Base-by-base conservation (phyloP, 23 tunicate genomes). In the Styela clava region DNA sequence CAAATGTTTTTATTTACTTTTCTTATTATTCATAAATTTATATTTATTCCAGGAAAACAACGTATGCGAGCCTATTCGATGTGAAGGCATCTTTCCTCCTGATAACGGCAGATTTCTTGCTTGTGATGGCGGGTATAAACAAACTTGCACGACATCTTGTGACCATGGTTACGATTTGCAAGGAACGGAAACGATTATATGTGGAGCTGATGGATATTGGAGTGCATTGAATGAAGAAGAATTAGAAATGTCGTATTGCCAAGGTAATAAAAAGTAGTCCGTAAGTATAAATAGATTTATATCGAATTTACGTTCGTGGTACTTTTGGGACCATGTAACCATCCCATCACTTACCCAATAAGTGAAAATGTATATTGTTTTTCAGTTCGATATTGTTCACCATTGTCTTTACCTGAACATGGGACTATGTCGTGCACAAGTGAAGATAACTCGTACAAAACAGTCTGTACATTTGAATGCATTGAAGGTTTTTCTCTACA, bases 381-480 rank as follows among this genome's bases (percentile, higher is more conserved):
- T 74, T 9, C 85, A 88, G 97, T 91, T 62, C 97, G 97, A 16
- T 78, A 85, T 63, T 91, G 97, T 69, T 73, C 83, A 2, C 69
- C 82, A 37, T 70, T 91, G 44, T 31, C 68, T 30, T 33, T 26
- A 35, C 88, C 86, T 2, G 28, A 24, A 32, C 74, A 83, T 23
- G 90, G 84, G 30, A 21, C 37, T 2, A n/a, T 85, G 74, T 64
- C 73, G 25, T 91, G 97, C 82, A 82, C 73, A 35, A 85, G 28
- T 7, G 70, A 31, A 28, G 90, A 86, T 61, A 70, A 23, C 19
- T 82, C 90, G 27, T 91, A 82, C 63, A 64, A 72, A 78, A 91
- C 97, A 22, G 34, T 69, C 22, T 91, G 97, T 68, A n/a, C 35
- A 1, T 35, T 74, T 62, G 19, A 52, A 33, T 91, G 97, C 44